Evolutionary conservation across 2,888 invertebrate genomes (phyloP), one percentile per base, ranked within the genome.

Genomic region (Balanococcus diminutus): DNA sequence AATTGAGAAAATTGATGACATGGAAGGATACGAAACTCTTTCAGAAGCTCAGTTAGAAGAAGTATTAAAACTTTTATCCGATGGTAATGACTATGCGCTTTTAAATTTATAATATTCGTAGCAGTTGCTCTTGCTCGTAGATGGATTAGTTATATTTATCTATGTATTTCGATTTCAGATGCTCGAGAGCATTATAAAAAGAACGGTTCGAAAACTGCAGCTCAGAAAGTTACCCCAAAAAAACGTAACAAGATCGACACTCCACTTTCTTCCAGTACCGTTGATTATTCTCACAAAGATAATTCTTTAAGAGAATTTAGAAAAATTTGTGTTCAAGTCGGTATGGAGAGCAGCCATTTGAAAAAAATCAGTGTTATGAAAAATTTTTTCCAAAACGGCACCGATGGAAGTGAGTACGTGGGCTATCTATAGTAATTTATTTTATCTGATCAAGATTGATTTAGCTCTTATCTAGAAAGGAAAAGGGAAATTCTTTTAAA

Each of bases 301-400:
- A 92, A 95, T 89, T 92, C 92, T 46, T 95, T 98, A 89, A 91
- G 93, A 28, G 94, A 94, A 88, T 97, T 97, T 90, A 92, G 94
- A 86, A 91, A 92, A 61, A 90, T 98, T 19, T 96, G 97, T 90
- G 93, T 94, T 85, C 93, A 94, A 89, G 93, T 98, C 87, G 93
- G 95, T 0, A 93, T 92, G 85, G 94, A 94, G 61, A 93, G 93
- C 88, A 95, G 96, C 86, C 96, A 97, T 89, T 92, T 93, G 36
- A 94, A 93, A 28, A 98, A 98, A 91, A 96, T 96, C 0, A 93
- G 93, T 28, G 91, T 93, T 85, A 91, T 96, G 0, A 92, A 93
- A 88, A 90, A 92, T 85, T 92, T 95, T 88, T 93, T 96, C 81
- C 92, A 91, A 1, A 92, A 92, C 86, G 92, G 91, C 36, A 88